phyloP scores from a whole-genome alignment of 2,888 invertebrate genomes.

The Hypomecis atomaria region DNA sequence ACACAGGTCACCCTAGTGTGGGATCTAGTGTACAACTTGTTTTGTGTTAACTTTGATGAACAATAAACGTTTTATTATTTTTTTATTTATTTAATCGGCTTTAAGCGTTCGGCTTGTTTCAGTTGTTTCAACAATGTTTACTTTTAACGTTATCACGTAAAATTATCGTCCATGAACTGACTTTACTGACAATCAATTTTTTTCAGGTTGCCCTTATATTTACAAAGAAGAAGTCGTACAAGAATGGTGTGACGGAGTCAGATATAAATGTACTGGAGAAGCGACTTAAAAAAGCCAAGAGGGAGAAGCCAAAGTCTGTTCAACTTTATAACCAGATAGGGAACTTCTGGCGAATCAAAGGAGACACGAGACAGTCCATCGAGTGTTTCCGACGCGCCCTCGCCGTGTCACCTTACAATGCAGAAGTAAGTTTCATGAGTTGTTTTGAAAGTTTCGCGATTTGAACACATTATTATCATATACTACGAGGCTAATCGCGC shows the following conservation, averaged over 20 bases:
- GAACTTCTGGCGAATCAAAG: conserved; percentile 96
- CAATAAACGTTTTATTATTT: too few relatives aligned
- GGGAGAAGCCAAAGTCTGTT: conserved; percentile 93
- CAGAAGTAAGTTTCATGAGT: conserved; percentile 84
- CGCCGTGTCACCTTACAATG: conserved; percentile 93
- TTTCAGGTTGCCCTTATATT: conserved; percentile 89
- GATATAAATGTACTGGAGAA: conserved; percentile 90
- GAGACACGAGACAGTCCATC: conserved; percentile 93
- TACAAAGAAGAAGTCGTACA: conserved; percentile 85
- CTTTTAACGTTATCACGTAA: too few relatives aligned
- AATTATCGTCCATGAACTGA: too few relatives aligned
- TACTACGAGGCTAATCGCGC: background rate
- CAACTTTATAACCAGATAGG: conserved; percentile 96
- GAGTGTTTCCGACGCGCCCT: conserved; percentile 95
- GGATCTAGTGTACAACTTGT: too few relatives aligned
- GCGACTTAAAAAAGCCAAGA: conserved; percentile 90
- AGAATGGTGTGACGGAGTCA: conserved; percentile 87
- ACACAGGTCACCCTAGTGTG: too few relatives aligned
- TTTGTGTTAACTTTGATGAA: too few relatives aligned
- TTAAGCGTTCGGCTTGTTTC: too few relatives aligned
- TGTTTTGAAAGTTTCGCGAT: background rate
- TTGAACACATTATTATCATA: background rate
- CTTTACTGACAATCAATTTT: background rate
- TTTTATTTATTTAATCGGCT: too few relatives aligned
- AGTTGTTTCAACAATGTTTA: background rate